Evolutionary conservation across 2,888 invertebrate species (phyloP), one percentile per base, ranked within the genome.

Genomic region (Gibbula magus): DNA sequence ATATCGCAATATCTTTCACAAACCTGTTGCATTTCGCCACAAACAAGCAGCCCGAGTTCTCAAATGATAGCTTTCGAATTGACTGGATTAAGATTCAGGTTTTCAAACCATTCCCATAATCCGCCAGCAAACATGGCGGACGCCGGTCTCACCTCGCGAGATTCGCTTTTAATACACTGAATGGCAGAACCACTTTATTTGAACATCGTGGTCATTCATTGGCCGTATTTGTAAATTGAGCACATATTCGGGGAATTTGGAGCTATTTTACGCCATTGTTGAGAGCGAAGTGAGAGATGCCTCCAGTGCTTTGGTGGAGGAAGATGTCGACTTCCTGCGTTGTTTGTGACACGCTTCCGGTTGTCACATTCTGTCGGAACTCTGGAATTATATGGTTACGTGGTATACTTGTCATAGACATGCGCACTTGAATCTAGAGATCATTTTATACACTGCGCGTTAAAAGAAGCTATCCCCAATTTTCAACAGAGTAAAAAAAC

Each of bases 121-220:
- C 61, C 61, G 8, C 25, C 29, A 25, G 18, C 61, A 61, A 61
- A 61, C 29, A 61, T 61, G 61, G 61, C 61, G 61, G 61, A 61
- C 61, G 61, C 61, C 61, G 61, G 61, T 61, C n/a, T 61, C 22
- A 25, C 29, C 61, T 61, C 61, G 61, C 61, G 61, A 61, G 61
- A 61, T 61, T 61, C 61, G 25, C 61, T 29, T 22, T 61, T 61
- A 61, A 61, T 61, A 25, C 29, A 22, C 16, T 61, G 25, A 18
- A 61, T 25, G 25, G 29, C 25, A 29, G 29, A 29, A 29, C 29
- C 18, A 25, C 25, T 61, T 61, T 61, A 56, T 61, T 22, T 29
- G 61, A 25, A 22, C 16, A 61, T 61, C 1, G 56, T 8, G 29
- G 61, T 61, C 61, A 61, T 61, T 61, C 61, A 61, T 61, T 25